Evolutionary conservation across 2,888 invertebrate genomes (phyloP), one percentile per base, ranked within the genome.

Genomic region (Athetis lepigone): DNA sequence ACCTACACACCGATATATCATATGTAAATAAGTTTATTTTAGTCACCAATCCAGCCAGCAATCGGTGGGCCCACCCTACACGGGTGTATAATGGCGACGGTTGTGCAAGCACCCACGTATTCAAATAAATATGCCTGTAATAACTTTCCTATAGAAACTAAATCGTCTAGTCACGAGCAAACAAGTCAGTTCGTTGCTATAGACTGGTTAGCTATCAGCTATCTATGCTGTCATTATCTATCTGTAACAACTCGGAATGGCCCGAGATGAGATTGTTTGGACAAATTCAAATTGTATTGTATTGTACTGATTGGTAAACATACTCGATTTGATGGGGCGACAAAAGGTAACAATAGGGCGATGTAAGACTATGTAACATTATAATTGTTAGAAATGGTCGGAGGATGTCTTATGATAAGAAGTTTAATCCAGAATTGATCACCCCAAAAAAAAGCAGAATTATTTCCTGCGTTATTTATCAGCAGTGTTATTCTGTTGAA

Each of bases 31-130:
- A 57, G 56, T 71, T 51, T 71, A 71, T 73, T 73, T 72, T 33
- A 40, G 65, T 54, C 42, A 57, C 36, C 45, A 52, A 58, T 67
- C 39, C 51, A 5, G 39, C 56, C 64, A 51, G 66, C 59, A 74
- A 75, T 68, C 52, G 65, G 59, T 21, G 47, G 58, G 52, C 54
- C 54, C 70, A 77, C 76, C 75, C 79, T 74, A 76, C 64, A 42
- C 60, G 51, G 69, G 56, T 61, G 69, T 83, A 86, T 86, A 89
- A 88, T 89, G 81, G 88, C 88, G 85, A 85, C 85, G 75, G 82
- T 92, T 92, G 89, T 87, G 90, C 92, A 93, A 92, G 89, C 91
- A 84, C 91, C 93, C 91, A 93, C 92, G 92, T 93, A 92, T 88
- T 90, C 89, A 90, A 92, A 93, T 91, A 92, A 90, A 92, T 90